Conservation (phyloP, 2,888 invertebrate genomes). For the Drosophila cognata region DNA sequence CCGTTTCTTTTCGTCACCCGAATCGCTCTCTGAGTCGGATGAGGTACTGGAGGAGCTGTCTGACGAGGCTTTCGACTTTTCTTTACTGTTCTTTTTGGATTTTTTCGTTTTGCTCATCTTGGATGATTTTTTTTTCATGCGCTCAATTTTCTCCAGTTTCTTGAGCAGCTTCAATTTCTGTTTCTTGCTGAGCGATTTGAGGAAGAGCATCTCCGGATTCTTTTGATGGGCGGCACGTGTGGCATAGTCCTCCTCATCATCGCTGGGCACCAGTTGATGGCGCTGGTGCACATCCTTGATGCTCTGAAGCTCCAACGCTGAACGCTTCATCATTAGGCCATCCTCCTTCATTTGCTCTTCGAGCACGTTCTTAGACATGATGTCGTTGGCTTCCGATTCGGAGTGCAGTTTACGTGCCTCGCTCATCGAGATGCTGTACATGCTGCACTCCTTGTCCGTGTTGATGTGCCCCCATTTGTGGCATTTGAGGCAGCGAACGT, state of each 20-base stretch:
- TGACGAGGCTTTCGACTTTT: conserved; percentile 35
- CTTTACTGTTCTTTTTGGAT: conserved; percentile 59
- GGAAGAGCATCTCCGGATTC: conserved; percentile 91
- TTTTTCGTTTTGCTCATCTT: conserved; percentile 64
- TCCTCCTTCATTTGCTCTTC: conserved; percentile 97
- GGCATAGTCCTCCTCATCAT: conserved; percentile 83
- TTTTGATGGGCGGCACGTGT: conserved; percentile 41
- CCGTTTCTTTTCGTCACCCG: conserved; percentile 20
- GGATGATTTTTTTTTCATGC: conserved; percentile 65
- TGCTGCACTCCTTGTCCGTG: conserved; percentile 96
- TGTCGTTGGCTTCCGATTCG: conserved; percentile 88
- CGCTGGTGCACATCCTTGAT: conserved; percentile 85
- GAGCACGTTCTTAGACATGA: conserved; percentile 88
- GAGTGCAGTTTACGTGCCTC: conserved; percentile 91
- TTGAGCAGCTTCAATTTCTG: conserved; percentile 96
- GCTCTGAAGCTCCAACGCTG: conserved; percentile 87
- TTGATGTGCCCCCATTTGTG: conserved; percentile 98
- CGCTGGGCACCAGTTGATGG: conserved; percentile 88
- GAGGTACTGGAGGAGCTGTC: conserved; percentile 53
- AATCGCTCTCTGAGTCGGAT: conserved; percentile 50
- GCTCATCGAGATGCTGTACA: conserved; percentile 94
- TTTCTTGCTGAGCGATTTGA: conserved; percentile 93
- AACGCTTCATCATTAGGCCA: conserved; percentile 94
- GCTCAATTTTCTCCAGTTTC: conserved; percentile 89
- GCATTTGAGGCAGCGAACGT: conserved; percentile 99